Percentiles rank a stretch among this genome's conserved stretches.
phyloP scores from a whole-genome alignment of 1,140 invertebrate species.

The Drosophila repletoides region DNA sequence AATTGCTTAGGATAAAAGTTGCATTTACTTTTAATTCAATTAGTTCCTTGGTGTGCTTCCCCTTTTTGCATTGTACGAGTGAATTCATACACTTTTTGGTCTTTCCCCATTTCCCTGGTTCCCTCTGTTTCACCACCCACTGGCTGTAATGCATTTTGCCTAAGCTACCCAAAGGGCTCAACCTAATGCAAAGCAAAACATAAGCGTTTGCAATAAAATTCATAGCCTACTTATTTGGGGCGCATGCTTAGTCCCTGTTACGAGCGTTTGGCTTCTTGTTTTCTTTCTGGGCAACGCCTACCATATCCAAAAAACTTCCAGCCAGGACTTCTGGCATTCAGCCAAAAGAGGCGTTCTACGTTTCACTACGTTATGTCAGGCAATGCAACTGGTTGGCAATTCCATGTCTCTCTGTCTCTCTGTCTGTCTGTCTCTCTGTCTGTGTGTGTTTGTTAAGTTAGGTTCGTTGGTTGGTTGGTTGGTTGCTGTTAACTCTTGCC shows the following conservation, averaged over 20 bases:
- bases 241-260: conserved; percentile 42
- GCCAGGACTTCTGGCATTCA: conserved; percentile 41
- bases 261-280: not conserved
- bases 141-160: conserved; percentile 52
- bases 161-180: conserved; percentile 27
- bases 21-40: conserved; percentile 80
- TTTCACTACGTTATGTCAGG: conserved; percentile 24
- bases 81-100: no score
- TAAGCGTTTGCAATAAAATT: conserved; percentile 45
- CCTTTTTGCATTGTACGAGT: conserved; percentile 29
- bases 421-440: not conserved
- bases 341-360: conserved; percentile 50
- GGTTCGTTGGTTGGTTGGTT: conserved; percentile 12
- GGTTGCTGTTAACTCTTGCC: not conserved
- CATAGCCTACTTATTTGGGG: conserved; percentile 47
- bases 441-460: not conserved
- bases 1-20: conserved; percentile 78
- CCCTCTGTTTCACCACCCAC: not conserved
- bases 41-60: conserved; percentile 51
- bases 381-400: conserved; percentile 55
- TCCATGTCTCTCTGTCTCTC: not conserved
- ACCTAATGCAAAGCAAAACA: conserved; percentile 33
- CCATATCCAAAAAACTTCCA: conserved; percentile 26
- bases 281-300: conserved; percentile 36
- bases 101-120: conserved; percentile 10